phyloP scores from a whole-genome alignment of 2,113 vertebrate genomes.

The Ailuropoda melanoleuca region DNA sequence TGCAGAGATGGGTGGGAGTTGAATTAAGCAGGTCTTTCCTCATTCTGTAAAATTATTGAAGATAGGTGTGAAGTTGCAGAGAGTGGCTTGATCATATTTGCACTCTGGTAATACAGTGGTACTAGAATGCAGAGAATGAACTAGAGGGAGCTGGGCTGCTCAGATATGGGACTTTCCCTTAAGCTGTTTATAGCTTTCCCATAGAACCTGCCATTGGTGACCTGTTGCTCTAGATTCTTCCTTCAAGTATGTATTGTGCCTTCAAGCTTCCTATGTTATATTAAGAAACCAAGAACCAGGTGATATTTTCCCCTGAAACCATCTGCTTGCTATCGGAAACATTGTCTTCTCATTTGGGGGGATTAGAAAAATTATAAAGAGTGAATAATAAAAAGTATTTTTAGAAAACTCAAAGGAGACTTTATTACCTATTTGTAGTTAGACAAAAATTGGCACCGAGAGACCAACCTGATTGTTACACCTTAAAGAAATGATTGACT shows the following conservation, averaged over 20 bases:
- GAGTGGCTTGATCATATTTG: neutral
- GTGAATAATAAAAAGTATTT: neutral
- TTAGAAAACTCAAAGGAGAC: neutral
- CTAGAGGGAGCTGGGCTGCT: accelerated
- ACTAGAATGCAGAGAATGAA: neutral
- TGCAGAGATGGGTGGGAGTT: neutral
- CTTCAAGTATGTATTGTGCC: neutral
- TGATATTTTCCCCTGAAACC: neutral
- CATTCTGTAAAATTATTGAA: neutral
- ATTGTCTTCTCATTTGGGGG: neutral
- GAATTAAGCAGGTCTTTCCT: neutral
- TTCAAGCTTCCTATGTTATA: neutral
- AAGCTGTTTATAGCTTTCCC: neutral
- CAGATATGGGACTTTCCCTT: too few relatives aligned
- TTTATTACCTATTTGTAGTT: neutral
- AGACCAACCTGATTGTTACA: neutral
- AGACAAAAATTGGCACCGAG: neutral
- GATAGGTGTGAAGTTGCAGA: neutral
- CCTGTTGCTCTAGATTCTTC: neutral
- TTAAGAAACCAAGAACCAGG: neutral
- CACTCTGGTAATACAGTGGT: neutral
- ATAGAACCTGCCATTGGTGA: neutral
- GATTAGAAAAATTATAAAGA: neutral
- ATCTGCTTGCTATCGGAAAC: neutral
- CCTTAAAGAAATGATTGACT: neutral